These are phyloP conservation scores for Tromatobia lineatoria DNA, from an alignment of 2,888 invertebrate genomes.

Conservation along the genomic window DNA sequence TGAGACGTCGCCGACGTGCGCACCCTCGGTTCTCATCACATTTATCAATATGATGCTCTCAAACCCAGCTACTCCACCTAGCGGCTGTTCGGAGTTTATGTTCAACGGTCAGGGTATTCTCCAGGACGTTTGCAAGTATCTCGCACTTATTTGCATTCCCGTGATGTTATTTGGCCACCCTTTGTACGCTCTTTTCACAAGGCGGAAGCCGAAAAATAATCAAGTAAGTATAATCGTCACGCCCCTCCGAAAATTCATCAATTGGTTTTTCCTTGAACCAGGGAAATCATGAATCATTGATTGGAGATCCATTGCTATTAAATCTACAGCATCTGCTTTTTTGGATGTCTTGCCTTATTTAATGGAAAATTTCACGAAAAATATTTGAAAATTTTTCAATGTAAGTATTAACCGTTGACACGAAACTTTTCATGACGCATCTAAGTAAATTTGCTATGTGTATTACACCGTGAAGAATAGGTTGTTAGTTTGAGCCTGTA, in stretches of 20 bases:
- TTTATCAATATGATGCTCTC: constrained; percentile 92
- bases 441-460: no score
- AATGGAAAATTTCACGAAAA: neutral
- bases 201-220: constrained; percentile 63
- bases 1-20: constrained; percentile 87
- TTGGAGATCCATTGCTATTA: neutral
- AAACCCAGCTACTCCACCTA: constrained; percentile 86
- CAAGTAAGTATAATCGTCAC: constrained; percentile 78
- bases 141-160: constrained; percentile 91
- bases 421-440: neutral
- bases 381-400: neutral
- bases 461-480: no score
- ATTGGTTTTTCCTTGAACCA: neutral
- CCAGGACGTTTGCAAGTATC: constrained; percentile 88
- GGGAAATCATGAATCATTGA: neutral
- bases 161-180: constrained; percentile 93
- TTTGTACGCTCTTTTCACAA: constrained; percentile 87
- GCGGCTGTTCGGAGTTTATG: constrained; percentile 88
- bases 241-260: neutral
- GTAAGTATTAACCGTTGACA: neutral
- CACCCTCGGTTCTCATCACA: constrained; percentile 92
- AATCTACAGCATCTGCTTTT: neutral
- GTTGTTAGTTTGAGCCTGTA: no score
- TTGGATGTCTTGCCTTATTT: neutral
- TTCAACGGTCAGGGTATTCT: constrained; percentile 87